Evolutionary conservation across 2,797 vertebrate genomes (phyloP).

Genomic region (Apodemus agrarius): DNA sequence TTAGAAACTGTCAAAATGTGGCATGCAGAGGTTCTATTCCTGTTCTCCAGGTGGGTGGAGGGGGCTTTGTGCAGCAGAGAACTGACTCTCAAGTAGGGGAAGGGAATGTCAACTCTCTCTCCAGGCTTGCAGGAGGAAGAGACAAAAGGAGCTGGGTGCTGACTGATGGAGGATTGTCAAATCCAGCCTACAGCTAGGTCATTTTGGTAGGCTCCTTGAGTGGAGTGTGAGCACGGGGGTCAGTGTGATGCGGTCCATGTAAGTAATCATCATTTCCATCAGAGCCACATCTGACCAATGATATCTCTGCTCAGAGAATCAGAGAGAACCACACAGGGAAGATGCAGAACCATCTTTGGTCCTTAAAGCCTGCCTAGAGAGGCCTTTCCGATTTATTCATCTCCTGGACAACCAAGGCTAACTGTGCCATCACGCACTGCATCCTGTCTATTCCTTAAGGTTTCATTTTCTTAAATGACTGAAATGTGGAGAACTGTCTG

Average conservation of each 20-base stretch:
- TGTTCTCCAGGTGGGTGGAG: conserved; percentile 65
- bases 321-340: neutral
- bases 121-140: conserved; percentile 22
- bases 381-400: neutral
- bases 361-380: neutral
- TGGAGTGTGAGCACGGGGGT: neutral
- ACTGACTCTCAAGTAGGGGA: conserved; percentile 12
- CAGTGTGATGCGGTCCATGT: neutral
- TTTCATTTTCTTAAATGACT: neutral
- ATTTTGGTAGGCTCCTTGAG: neutral
- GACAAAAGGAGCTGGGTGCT: neutral
- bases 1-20: conserved; percentile 56
- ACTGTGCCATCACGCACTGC: too few species aligned
- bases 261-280: neutral
- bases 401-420: neutral
- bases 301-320: neutral
- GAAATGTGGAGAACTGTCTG: neutral
- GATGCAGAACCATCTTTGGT: neutral
- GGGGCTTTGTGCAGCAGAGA: conserved; percentile 39
- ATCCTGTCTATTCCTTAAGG: neutral
- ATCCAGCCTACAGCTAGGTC: too few species aligned
- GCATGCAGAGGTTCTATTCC: conserved; percentile 61
- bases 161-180: neutral
- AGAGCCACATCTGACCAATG: neutral
- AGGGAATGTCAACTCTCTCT: conserved; percentile 17